Evolutionary conservation across 2,888 invertebrate genomes (phyloP), one percentile per base, ranked within the genome.

Genomic region (Machimus atricapillus): DNA sequence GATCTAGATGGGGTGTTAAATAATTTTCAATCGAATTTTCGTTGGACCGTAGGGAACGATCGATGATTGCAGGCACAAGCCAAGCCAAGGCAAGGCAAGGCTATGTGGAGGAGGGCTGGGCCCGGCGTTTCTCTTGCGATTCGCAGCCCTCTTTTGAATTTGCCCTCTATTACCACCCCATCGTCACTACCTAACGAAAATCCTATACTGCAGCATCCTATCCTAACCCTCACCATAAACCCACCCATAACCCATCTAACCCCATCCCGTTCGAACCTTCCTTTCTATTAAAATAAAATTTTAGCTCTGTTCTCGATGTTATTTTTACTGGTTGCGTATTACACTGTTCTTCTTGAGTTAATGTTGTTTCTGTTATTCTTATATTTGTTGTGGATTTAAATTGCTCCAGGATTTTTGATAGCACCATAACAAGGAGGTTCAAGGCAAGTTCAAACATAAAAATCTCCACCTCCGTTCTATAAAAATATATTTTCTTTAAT

Each of bases 1-100:
- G 27, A 82, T 66, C 82, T 58, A 58, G 82, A 82, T 82, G 37
- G 82, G 82, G 82, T 82, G 82, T 58, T 82, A 82, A 82, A 82
- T 82, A 82, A 82, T 66, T 82, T 82, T 82, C 82, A 82, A 82
- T 82, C 82, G 82, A 82, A 82, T 82, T 82, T 82, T 82, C 82
- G 82, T 82, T 82, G 82, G 58, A 82, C 82, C 82, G 82, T 82
- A 82, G 58, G 58, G 40, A 82, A 66, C 82, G 82, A 82, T 82
- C 82, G 40, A 82, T 82, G 82, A 82, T 82, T 82, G 37, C 52
- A 34, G 40, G 82, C 34, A 82, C 66, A 66, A 58, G 82, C 16
- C 82, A 82, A 82, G n/a, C 34, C 56, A 23, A 58, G 31, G 56
- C 19, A 56, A 27, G 66, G 66, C 66, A 27, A 52, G 52, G 52